Evolutionary conservation across 2,888 invertebrate genomes (phyloP).

Genomic region (Auanema sp.): DNA sequence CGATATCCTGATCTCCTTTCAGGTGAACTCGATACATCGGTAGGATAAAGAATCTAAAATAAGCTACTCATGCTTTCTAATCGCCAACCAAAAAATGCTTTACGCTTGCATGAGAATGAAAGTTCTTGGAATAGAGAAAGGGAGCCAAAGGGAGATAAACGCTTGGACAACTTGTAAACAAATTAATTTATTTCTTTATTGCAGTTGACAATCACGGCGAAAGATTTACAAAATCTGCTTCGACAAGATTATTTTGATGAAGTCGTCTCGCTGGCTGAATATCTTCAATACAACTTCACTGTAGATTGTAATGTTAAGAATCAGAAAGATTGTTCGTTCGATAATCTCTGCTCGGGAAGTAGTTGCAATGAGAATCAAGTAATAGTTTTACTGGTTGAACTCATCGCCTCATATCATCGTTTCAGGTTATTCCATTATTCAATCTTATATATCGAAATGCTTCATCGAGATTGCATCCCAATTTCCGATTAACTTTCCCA

Average conservation of each 20-base stretch:
- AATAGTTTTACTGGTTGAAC: not conserved
- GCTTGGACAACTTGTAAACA: too few species aligned
- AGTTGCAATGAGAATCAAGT: conserved; percentile 52
- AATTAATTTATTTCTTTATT: too few species aligned
- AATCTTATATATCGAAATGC: conserved; percentile 50
- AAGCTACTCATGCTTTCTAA: conserved; percentile 3
- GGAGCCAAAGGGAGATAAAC: not conserved
- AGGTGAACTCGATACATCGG: too few species aligned
- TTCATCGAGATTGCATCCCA: conserved; percentile 49
- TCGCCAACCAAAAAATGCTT: conserved; percentile 4
- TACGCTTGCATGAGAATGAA: conserved; percentile 17
- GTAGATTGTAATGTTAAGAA: conserved; percentile 38
- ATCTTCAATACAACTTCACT: conserved; percentile 50
- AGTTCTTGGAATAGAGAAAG: not conserved
- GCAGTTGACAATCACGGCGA: conserved; percentile 50
- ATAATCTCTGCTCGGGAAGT: conserved; percentile 44
- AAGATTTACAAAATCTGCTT: conserved; percentile 46
- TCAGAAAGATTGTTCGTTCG: conserved; percentile 37
- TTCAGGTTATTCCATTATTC: conserved; percentile 52
- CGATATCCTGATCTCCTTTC: too few species aligned
- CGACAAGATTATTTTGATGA: conserved; percentile 45
- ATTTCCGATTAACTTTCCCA: conserved; percentile 53
- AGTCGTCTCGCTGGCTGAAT: conserved; percentile 41
- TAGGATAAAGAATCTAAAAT: too few species aligned
- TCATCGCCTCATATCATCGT: not conserved